Conservation (phyloP, 2,797 vertebrate genomes). For the Siniperca obscura region DNA sequence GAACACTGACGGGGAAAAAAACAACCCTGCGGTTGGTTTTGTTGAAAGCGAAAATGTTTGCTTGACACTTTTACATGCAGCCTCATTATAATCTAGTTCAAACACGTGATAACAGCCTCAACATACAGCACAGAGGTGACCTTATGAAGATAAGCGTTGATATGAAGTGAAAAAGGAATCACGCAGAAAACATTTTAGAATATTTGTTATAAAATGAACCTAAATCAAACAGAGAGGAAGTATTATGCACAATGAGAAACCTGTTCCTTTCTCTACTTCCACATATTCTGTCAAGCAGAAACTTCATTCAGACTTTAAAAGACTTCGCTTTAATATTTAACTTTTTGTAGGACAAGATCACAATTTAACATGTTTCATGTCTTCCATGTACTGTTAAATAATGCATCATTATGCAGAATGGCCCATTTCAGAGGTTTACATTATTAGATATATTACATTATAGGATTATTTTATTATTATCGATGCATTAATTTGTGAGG, state of each 20-base stretch:
- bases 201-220: background rate
- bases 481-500: background rate
- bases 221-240: background rate
- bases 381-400: no score
- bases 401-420: background rate
- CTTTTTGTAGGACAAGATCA: no score
- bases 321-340: no score
- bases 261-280: no score
- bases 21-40: background rate
- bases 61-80: no score
- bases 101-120: no score
- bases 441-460: background rate
- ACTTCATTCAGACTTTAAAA: background rate
- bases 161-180: background rate
- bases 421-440: background rate
- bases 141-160: background rate
- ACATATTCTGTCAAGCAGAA: no score
- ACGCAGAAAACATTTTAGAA: background rate
- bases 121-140: background rate
- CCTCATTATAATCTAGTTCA: no score
- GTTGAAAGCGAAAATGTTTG: background rate
- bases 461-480: background rate
- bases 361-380: no score
- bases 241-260: background rate
- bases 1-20: background rate